Percentiles rank a stretch among this genome's conserved stretches.
Conservation (phyloP, 2,797 vertebrate genomes). For the Remorina albescens region DNA sequence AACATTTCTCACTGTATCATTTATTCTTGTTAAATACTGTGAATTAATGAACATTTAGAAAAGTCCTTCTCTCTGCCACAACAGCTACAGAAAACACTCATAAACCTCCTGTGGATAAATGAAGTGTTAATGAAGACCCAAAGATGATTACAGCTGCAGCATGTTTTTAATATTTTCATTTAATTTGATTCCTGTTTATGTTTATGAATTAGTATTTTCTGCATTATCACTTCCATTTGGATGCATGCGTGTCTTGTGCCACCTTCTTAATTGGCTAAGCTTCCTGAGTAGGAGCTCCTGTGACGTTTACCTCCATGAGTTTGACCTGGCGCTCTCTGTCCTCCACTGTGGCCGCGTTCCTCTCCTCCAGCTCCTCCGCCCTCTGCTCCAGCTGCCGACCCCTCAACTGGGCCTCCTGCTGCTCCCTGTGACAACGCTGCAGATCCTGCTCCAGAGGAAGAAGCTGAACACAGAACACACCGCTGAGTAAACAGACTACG, state of each 20-base stretch:
- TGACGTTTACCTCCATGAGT: constrained; percentile 90
- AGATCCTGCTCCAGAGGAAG: constrained; percentile 91
- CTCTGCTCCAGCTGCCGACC: constrained; percentile 89
- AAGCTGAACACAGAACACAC: constrained; percentile 82
- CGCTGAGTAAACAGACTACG: constrained; percentile 33
- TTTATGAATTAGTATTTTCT: neutral
- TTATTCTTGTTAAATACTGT: neutral
- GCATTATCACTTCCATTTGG: neutral
- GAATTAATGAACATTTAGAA: neutral
- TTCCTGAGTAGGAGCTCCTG: neutral
- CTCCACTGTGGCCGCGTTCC: constrained; percentile 84
- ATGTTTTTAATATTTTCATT: neutral
- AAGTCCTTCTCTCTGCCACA: neutral
- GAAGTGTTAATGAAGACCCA: too few relatives aligned
- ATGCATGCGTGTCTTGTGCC: neutral
- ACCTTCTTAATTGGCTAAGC: neutral
- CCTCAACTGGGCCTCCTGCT: constrained; percentile 89
- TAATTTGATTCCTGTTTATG: neutral
- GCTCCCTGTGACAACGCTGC: constrained; percentile 86
- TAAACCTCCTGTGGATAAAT: neutral
- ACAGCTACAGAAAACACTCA: neutral
- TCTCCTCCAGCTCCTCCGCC: constrained; percentile 90
- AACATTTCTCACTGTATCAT: too few relatives aligned
- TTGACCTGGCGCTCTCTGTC: constrained; percentile 90
- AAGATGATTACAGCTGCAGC: neutral